Base-by-base conservation (phyloP, 2,113 vertebrate genomes). In the Falco punctatus region DNA sequence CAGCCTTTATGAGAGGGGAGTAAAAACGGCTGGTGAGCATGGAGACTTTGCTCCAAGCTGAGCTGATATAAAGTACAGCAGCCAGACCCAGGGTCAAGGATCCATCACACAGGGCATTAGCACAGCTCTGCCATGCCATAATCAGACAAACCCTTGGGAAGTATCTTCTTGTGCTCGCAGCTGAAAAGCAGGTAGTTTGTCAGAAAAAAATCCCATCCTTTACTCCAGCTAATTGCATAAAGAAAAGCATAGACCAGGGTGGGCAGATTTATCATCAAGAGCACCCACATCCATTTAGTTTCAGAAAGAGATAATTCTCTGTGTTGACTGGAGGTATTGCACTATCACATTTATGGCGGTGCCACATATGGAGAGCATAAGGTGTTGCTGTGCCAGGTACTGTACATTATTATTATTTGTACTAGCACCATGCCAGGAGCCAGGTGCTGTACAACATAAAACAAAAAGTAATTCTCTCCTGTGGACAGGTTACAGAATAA, bases 351-450 rank as follows among this genome's bases (percentile, higher is more conserved):
- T 97, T 96, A 97, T 82, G 89, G 93, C 74, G 64, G 55, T 86
- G 87, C 87, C 94, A 83, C 49, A 27, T 90, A 51, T 71, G 66
- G 74, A 93, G 64, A 97, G 46, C 32, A 65, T 49, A 78, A 88
- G 88, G 65, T 69, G 72, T 20, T 93, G 57, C 85, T 86, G 67
- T 88, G 95, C 95, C 82, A 94, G 75, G 75, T 66, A 51, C 67
- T 84, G 90, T 83, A 95, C 64, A 73, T 97, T 97, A 97, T 94
- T 96, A 90, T 97, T 97, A 97, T 96, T 96, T 96, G 96, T 93
- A 95, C 87, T 96, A 96, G 93, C 87, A 77, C 55, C 1, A 17
- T 82, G 74, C 92, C 90, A 95, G 66, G 28, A 96, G 17, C 86
- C 75, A 74, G 64, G 32, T 80, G 52, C 87, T 92, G 62, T 22